Evolutionary conservation across 1,140 invertebrate species (phyloP), one percentile per base, ranked within the genome.

Genomic region (Drosophila varians): DNA sequence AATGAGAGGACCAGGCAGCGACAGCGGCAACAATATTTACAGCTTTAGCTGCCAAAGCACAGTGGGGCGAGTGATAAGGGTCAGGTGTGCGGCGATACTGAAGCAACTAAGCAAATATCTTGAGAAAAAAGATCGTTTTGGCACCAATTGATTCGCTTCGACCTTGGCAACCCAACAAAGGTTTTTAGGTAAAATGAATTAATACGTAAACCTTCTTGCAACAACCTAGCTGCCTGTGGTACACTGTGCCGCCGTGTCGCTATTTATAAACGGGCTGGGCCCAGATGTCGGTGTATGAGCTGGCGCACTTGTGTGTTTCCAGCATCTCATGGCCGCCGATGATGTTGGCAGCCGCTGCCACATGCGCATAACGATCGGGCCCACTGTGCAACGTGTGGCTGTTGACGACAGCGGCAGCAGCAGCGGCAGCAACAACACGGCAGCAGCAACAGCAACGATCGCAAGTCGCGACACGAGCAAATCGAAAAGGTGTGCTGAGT

Each of bases 341-440:
- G 40, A 43, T 62, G 36, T 86, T 86, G 77, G 82, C 82, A 86
- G 36, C 62, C 38, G 46, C 64, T 57, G 66, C 74, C 80, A 65
- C 80, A 86, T 86, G 77, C 80, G 76, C 77, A 80, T 49, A 61
- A 43, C 40, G 54, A 31, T 61, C 40, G 52, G 51, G 45, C 84
- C 80, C 80, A 84, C 80, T 84, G 80, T 84, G 80, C 80, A 84
- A 84, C 77, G 80, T 86, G 80, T 86, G 78, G 80, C 82, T 62
- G 73, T 80, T 86, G 79, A 71, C 79, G 79, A 66, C 76, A 74
- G 64, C 74, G 65, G 57, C 77, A 68, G 43, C 69, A 65, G 40
- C 74, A 69, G 16, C 38, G 38, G 40, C 62, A 77, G 21, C 21
- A n/a, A n/a, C n/a, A n/a, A n/a, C n/a, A n/a, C n/a, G n/a, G 34